These are phyloP conservation scores for Phenganax marumi DNA, from an alignment of 92 coral and sea anemone genomes.

Conservation along the genomic window DNA sequence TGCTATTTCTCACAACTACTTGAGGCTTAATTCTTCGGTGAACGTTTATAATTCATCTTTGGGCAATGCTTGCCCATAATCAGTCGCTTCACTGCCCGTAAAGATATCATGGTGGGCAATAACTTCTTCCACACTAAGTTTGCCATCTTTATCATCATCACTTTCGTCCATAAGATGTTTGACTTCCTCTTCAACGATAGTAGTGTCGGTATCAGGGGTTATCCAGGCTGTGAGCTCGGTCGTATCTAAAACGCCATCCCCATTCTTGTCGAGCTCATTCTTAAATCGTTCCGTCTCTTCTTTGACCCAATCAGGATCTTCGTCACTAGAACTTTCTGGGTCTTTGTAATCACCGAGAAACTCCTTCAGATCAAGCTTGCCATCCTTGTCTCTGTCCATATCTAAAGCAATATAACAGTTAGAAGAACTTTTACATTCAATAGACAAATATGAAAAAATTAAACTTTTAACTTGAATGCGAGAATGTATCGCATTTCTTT, in stretches of 20 bases:
- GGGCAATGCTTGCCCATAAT: constrained; percentile 95
- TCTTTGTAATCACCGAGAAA: constrained; percentile 93
- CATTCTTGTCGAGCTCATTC: constrained; percentile 86
- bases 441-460: not conserved
- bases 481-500: too few relatives aligned
- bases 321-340: constrained; percentile 61
- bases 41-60: constrained; percentile 16
- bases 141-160: constrained; percentile 87
- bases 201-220: constrained; percentile 82
- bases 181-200: constrained; percentile 87
- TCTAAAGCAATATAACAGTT: constrained; percentile 48
- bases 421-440: not conserved
- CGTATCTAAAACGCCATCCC: constrained; percentile 86
- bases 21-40: not conserved
- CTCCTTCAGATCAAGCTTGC: constrained; percentile 68
- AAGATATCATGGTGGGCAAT: constrained; percentile 80
- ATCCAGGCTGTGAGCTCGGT: constrained; percentile 90
- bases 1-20: not conserved
- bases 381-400: constrained; percentile 92
- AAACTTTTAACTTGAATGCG: too few relatives aligned
- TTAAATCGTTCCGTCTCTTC: constrained; percentile 84
- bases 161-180: constrained; percentile 72
- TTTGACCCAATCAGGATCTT: constrained; percentile 89
- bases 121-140: constrained; percentile 79
- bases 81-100: constrained; percentile 98